Conservation (phyloP, 2,888 invertebrate genomes). For the Mesodorylaimus sp. region DNA sequence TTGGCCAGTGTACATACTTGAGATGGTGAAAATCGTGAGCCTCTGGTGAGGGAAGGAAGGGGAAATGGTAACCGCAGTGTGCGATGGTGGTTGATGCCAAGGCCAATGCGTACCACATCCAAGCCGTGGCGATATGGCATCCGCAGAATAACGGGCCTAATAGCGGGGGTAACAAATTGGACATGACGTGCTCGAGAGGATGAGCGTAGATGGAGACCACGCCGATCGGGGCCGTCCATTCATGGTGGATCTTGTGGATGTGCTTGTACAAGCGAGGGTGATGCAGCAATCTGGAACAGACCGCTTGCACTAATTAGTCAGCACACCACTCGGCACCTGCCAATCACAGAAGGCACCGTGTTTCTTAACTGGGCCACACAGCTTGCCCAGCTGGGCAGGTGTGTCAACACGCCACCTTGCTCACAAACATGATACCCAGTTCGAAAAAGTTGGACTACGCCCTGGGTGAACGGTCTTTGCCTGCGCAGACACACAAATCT, state of each 20-base stretch:
- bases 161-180: slow-evolving; percentile 55
- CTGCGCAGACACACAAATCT: too few species aligned
- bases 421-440: too few species aligned
- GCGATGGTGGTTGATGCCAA: slow-evolving; percentile 57
- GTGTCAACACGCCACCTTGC: too few species aligned
- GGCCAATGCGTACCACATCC: slow-evolving; percentile 54
- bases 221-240: slow-evolving; percentile 71
- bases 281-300: slow-evolving; percentile 46
- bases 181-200: slow-evolving; percentile 49
- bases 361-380: too few species aligned
- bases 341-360: too few species aligned
- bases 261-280: slow-evolving; percentile 53
- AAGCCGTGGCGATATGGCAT: slow-evolving; percentile 45
- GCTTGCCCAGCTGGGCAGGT: too few species aligned
- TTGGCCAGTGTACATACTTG: slow-evolving; percentile 37
- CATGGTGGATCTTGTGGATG: slow-evolving; percentile 67
- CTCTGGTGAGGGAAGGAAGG: slow-evolving; percentile 64
- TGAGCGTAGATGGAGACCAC: slow-evolving; percentile 60
- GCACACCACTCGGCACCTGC: too few species aligned
- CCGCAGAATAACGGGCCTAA: slow-evolving; percentile 44
- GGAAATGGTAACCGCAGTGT: slow-evolving; percentile 66
- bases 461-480: too few species aligned
- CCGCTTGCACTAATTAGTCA: neutral
- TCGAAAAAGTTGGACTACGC: too few species aligned
- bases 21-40: slow-evolving; percentile 71